These are phyloP conservation scores for Clitarchus hookeri DNA, from an alignment of 2,888 invertebrate species.

Conservation along the genomic window DNA sequence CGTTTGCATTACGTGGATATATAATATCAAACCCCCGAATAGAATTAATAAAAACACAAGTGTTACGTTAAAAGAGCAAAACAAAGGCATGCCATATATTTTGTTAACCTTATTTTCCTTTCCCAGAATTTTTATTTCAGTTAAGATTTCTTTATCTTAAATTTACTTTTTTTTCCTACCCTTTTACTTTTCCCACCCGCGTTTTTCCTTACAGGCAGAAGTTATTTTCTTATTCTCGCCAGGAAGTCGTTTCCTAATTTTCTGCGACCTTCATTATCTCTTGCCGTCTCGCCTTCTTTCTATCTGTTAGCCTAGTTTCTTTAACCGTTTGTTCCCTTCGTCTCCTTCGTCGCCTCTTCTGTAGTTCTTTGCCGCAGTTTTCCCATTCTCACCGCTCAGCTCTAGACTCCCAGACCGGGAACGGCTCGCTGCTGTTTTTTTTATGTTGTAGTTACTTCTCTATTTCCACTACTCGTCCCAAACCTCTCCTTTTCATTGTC, in stretches of 20 bases:
- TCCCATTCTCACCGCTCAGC: not conserved
- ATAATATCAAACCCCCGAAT: not conserved
- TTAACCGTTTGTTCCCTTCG: not conserved
- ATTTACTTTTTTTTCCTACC: not conserved
- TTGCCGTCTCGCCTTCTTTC: not conserved
- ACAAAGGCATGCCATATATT: not conserved
- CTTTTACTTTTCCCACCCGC: not conserved
- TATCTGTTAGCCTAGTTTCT: not conserved
- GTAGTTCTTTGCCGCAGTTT: not conserved
- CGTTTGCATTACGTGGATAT: not conserved
- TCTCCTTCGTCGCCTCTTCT: not conserved
- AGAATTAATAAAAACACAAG: not conserved
- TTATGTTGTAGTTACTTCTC: conserved; percentile 10
- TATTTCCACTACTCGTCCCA: not conserved
- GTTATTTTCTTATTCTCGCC: conserved; percentile 9
- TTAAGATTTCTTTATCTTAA: not conserved
- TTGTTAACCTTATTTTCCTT: not conserved
- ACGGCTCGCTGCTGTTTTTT: not conserved
- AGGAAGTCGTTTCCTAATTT: conserved; percentile 14
- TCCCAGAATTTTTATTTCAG: not conserved
- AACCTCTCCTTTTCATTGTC: conserved; percentile 10
- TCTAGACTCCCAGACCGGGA: not conserved
- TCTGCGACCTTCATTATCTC: conserved; percentile 14
- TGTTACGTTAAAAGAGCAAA: not conserved
- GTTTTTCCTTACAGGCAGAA: conserved; percentile 4